Evolutionary conservation across 2,113 vertebrate genomes (phyloP).

Genomic region (Tragelaphus strepsiceros): DNA sequence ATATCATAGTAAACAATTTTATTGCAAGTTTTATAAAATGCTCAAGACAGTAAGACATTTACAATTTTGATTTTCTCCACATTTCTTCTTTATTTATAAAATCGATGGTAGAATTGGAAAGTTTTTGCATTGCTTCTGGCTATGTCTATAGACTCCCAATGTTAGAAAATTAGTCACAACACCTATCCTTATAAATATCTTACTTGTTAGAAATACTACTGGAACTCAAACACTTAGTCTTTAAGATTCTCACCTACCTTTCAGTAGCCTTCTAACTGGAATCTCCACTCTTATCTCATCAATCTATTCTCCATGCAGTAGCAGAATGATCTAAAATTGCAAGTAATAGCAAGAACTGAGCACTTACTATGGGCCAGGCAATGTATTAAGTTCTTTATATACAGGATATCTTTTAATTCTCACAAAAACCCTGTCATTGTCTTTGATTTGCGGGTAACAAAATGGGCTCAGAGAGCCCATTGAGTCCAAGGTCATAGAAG

Average conservation of each 20-base stretch:
- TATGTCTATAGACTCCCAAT: not conserved
- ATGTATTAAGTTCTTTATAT: not conserved
- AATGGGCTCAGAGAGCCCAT: not conserved
- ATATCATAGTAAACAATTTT: not conserved
- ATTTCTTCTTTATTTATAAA: constrained; percentile 8
- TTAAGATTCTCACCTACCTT: not conserved
- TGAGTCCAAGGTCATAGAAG: not conserved
- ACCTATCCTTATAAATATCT: not conserved
- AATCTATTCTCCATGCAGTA: not conserved
- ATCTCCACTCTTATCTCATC: not conserved
- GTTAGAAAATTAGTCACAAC: not conserved
- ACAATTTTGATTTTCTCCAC: not conserved
- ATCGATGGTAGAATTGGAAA: not conserved
- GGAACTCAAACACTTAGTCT: not conserved
- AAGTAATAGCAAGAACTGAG: not conserved
- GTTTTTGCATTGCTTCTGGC: not conserved
- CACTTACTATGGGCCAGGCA: not conserved
- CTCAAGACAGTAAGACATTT: not conserved
- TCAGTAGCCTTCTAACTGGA: not conserved
- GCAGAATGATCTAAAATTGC: constrained; percentile 1
- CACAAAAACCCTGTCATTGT: not conserved
- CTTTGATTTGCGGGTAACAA: not conserved
- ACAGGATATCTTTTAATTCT: not conserved
- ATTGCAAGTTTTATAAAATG: constrained; percentile 33
- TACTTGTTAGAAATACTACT: not conserved